Percentiles rank a stretch among this genome's conserved stretches.
phyloP scores from a whole-genome alignment of 2,113 vertebrate genomes.

The Dipodomys spectabilis region DNA sequence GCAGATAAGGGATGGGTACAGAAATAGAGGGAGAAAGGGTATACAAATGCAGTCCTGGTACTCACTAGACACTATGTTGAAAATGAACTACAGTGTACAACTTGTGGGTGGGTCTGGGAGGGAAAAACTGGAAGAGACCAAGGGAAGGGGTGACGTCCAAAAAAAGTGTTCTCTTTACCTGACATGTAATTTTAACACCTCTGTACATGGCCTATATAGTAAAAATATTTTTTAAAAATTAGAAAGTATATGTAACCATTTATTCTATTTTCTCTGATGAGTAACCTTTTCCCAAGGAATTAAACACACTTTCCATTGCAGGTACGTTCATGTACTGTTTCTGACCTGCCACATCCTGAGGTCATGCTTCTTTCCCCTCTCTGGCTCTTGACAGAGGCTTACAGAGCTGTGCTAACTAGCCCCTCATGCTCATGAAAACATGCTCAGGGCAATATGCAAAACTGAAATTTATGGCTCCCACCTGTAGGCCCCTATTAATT shows the following conservation, averaged over 20 bases:
- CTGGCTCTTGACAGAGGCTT: background rate
- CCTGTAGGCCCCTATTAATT: background rate
- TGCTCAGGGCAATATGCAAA: background rate
- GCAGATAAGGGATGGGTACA: too few relatives aligned
- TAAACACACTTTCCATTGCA: background rate
- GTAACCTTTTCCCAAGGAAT: background rate
- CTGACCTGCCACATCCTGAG: background rate
- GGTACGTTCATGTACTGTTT: background rate
- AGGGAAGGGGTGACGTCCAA: too few relatives aligned
- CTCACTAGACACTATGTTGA: too few relatives aligned
- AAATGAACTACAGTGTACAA: too few relatives aligned
- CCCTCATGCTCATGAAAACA: background rate
- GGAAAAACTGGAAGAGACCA: too few relatives aligned
- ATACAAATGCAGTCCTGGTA: too few relatives aligned
- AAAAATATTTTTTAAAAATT: too few relatives aligned
- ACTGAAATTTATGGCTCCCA: background rate
- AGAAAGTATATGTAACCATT: background rate
- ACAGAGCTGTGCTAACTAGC: background rate
- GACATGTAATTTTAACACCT: too few relatives aligned
- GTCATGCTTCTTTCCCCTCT: background rate
- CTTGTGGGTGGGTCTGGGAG: too few relatives aligned
- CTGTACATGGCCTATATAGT: too few relatives aligned
- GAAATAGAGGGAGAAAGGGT: too few relatives aligned
- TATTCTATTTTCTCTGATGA: background rate
- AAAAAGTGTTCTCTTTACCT: too few relatives aligned